These are phyloP conservation scores for Trachelus troglodyta DNA, from an alignment of 2,888 invertebrate genomes.

Conservation along the genomic window DNA sequence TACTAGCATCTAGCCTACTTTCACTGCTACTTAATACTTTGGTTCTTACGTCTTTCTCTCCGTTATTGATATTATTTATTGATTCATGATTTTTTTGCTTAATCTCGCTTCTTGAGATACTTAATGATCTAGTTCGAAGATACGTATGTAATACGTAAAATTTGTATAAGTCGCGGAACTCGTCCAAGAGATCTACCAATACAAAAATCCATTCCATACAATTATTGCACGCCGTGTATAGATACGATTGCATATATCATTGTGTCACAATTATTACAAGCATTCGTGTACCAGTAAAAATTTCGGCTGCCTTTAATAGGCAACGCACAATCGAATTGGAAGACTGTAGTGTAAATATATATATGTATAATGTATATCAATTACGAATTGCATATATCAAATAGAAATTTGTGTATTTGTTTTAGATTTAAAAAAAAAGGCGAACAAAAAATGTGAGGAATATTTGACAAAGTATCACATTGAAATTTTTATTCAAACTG, in stretches of 20 bases:
- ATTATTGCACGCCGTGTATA: not conserved
- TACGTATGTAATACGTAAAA: not conserved
- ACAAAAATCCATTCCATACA: not conserved
- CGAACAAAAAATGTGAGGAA: not conserved
- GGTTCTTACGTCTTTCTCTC: constrained; percentile 37
- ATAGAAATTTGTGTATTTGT: not conserved
- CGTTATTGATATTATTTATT: not conserved
- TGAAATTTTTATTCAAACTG: not conserved
- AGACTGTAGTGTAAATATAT: constrained; percentile 22
- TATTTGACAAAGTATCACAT: not conserved
- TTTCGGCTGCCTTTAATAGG: not conserved
- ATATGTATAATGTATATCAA: not conserved
- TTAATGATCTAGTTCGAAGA: not conserved
- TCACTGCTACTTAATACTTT: constrained; percentile 47
- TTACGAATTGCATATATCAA: not conserved
- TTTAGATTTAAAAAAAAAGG: not conserved
- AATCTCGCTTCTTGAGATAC: not conserved
- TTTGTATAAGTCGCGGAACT: not conserved
- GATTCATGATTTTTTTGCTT: not conserved
- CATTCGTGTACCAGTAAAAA: not conserved
- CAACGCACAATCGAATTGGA: constrained; percentile 19
- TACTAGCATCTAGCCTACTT: not conserved
- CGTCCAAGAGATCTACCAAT: not conserved
- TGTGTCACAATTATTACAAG: not conserved
- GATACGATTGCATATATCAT: not conserved